phyloP scores from a whole-genome alignment of 2,888 invertebrate genomes.

The Caenorhabditis virilis region DNA sequence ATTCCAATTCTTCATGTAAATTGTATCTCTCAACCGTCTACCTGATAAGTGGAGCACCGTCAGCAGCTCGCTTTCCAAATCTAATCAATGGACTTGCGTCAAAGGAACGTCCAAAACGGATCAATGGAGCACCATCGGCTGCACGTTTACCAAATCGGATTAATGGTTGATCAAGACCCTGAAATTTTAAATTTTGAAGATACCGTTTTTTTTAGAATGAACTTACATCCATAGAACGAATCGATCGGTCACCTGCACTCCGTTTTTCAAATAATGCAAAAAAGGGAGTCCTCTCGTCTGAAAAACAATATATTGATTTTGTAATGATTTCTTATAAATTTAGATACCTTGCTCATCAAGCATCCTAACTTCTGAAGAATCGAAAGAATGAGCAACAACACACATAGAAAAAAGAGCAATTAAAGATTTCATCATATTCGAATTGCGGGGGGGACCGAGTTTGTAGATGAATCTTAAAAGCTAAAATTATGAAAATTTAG shows the following conservation, averaged over 20 bases:
- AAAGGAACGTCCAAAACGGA: constrained; percentile 50
- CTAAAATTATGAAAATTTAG: constrained; percentile 3
- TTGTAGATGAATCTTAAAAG: constrained; percentile 17
- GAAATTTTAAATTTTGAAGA: too few relatives aligned
- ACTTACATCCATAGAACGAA: too few relatives aligned
- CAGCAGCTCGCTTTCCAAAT: constrained; percentile 56
- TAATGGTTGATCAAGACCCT: constrained; percentile 20
- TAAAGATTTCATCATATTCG: constrained; percentile 28
- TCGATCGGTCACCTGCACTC: too few relatives aligned
- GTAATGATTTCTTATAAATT: background rate
- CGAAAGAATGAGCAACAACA: constrained; percentile 44
- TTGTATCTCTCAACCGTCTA: too few relatives aligned
- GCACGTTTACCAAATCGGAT: constrained; percentile 52
- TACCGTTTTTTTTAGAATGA: too few relatives aligned
- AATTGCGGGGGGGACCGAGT: constrained; percentile 37
- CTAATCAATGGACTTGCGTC: constrained; percentile 52
- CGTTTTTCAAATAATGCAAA: too few relatives aligned
- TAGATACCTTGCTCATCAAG: constrained; percentile 56
- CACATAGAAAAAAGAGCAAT: constrained; percentile 6
- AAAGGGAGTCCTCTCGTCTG: too few relatives aligned
- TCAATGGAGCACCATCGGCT: constrained; percentile 41
- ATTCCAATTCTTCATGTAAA: background rate
- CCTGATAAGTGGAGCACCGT: constrained; percentile 46
- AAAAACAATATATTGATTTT: too few relatives aligned
- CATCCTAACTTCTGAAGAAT: constrained; percentile 61